Base-by-base conservation (phyloP, 2,797 vertebrate genomes). In the Melanotaenia maccullochi region DNA sequence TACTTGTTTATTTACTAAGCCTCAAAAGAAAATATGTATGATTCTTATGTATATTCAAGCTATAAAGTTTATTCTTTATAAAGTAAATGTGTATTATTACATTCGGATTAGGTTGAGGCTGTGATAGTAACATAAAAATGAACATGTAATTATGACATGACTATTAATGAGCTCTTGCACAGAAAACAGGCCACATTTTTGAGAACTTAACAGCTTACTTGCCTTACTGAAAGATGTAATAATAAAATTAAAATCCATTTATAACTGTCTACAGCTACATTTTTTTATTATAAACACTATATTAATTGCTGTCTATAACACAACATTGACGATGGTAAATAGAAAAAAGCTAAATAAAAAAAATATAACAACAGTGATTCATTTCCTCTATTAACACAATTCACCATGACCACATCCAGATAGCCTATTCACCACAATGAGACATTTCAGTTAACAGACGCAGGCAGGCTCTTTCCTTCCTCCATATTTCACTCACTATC, bases 401-500 rank as follows among this genome's bases (percentile, higher is more conserved):
- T 30, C 71, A 71, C 60, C 16, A n/a, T 4, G 64, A 58, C 59
- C 75, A 25, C 25, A 32, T 82, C 61, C 74, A 33, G 58, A 79
- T 65, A 64, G 57, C 38, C 64, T 69, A 13, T 81, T 89, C 62
- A 55, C 69, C 75, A 69, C 60, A 76, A 59, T 68, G 71, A 86
- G 42, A 79, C 76, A 66, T 86, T 85, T 65, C 60, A 83, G 52
- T 82, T 89, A 79, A 81, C 85, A 81, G 78, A 85, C 73, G 66
- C 65, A 63, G 72, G 66, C 84, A 24, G 65, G 58, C 71, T 73
- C 71, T 57, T 79, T 79, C 86, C 87, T 76, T 51, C 75, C 70
- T 51, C 74, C 61, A 88, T 91, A 87, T 90, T 92, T 93, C 84
- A 89, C 82, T 90, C 90, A 68, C 76, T 92, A 85, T 90, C 90